These are phyloP conservation scores for Cephalopholis sonnerati DNA, from an alignment of 2,113 vertebrate species.

Conservation along the genomic window DNA sequence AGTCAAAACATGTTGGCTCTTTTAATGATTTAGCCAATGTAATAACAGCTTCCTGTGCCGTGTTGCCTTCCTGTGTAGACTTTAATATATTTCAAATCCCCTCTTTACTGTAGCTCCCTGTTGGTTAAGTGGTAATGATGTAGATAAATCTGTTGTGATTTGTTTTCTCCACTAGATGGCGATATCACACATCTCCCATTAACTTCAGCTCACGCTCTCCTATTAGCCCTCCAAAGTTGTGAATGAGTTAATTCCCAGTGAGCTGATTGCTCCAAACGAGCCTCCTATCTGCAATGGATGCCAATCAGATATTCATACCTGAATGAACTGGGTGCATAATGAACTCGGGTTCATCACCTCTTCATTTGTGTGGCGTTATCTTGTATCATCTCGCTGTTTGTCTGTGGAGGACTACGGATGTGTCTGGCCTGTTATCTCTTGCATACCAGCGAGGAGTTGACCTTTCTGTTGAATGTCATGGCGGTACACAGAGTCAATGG, in stretches of 20 bases:
- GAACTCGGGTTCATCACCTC: slow-evolving; percentile 28
- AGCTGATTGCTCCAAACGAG: slow-evolving; percentile 10
- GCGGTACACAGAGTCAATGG: slow-evolving; percentile 40
- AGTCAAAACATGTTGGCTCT: too few species aligned
- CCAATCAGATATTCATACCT: slow-evolving; percentile 40
- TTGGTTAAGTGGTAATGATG: neutral
- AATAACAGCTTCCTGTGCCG: too few species aligned
- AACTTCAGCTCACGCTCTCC: neutral
- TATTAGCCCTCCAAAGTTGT: slow-evolving; percentile 41
- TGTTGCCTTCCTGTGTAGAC: too few species aligned
- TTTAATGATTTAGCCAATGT: too few species aligned
- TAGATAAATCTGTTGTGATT: slow-evolving; percentile 4
- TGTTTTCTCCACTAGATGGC: slow-evolving; percentile 65
- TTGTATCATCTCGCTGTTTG: slow-evolving; percentile 41
- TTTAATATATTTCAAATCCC: neutral
- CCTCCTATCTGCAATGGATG: slow-evolving; percentile 1
- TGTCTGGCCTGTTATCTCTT: slow-evolving; percentile 68
- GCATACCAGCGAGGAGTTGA: slow-evolving; percentile 67
- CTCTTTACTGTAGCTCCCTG: neutral
- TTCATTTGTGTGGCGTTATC: slow-evolving; percentile 30
- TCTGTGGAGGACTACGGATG: slow-evolving; percentile 25
- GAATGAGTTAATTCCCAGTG: slow-evolving; percentile 44
- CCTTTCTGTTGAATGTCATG: slow-evolving; percentile 78
- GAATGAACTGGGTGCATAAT: slow-evolving; percentile 19
- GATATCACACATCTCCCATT: neutral